Percentiles rank a stretch among this genome's conserved stretches.
Conservation (phyloP, 2,797 vertebrate species). For the Anabacerthia variegaticeps region DNA sequence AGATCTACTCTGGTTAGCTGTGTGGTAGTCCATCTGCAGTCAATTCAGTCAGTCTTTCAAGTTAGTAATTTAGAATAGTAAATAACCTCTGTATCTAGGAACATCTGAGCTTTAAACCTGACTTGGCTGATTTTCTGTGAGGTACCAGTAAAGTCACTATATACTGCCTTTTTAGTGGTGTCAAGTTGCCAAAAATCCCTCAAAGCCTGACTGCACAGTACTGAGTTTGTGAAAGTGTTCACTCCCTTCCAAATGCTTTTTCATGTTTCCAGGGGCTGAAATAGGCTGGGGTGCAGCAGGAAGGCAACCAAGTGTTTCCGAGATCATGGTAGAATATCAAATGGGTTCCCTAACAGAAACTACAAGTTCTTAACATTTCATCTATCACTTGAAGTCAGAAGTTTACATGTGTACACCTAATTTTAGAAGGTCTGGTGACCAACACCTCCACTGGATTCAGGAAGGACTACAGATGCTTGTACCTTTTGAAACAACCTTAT, state of each 20-base stretch:
- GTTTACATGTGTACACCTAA: not conserved
- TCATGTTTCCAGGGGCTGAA: not conserved
- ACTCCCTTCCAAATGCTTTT: not conserved
- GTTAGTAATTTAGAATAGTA: not conserved
- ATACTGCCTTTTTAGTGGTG: not conserved
- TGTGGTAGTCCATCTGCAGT: not conserved
- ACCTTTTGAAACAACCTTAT: not conserved
- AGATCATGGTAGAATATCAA: not conserved
- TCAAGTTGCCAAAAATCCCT: not conserved
- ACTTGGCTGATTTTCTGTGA: not conserved
- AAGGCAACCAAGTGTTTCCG: not conserved
- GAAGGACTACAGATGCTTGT: not conserved
- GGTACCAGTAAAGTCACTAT: not conserved
- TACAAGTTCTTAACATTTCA: not conserved
- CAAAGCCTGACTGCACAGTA: not conserved
- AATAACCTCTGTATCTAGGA: not conserved
- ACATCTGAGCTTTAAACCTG: not conserved
- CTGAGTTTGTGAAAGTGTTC: not conserved
- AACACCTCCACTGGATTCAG: not conserved
- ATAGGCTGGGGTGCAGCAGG: not conserved
- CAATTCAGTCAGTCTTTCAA: not conserved
- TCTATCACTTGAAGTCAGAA: not conserved
- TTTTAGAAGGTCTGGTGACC: not conserved
- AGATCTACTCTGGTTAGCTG: not conserved
- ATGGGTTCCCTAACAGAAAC: not conserved